A percentile compares a stretch with the other conserved stretches of the same genome.
Evolutionary conservation across 2,113 vertebrate species (phyloP).

Genomic region (Climacteris rufus): DNA sequence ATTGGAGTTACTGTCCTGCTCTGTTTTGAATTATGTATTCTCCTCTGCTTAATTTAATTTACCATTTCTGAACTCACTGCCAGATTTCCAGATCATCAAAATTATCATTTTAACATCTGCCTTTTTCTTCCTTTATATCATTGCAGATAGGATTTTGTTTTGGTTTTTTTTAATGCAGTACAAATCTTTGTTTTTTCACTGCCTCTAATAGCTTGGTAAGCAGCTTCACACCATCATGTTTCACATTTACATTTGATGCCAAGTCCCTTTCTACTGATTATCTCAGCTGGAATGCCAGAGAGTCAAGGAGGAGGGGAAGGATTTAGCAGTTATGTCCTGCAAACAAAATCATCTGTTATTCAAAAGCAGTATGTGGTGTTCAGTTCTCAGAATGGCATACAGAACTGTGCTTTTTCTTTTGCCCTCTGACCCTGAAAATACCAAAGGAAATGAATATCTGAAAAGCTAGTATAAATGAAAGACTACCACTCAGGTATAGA

Average conservation of each 20-base stretch:
- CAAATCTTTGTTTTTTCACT: constrained; percentile 15
- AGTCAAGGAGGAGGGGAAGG: not conserved
- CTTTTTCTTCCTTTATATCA: constrained; percentile 26
- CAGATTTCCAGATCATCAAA: constrained; percentile 13
- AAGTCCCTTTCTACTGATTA: constrained; percentile 64
- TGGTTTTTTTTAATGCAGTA: not conserved
- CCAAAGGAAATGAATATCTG: not conserved
- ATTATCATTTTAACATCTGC: constrained; percentile 38
- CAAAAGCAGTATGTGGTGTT: constrained; percentile 26
- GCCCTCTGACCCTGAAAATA: constrained; percentile 27
- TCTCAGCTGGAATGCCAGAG: constrained; percentile 63
- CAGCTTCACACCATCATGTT: constrained; percentile 37
- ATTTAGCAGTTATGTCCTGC: constrained; percentile 36
- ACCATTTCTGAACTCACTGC: constrained; percentile 11
- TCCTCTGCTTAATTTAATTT: constrained; percentile 54
- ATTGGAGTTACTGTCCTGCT: not conserved
- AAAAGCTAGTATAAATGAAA: not conserved
- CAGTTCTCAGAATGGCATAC: not conserved
- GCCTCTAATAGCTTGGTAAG: constrained; percentile 54
- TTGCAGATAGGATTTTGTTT: constrained; percentile 27
- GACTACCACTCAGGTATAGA: not conserved
- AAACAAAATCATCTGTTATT: constrained; percentile 45
- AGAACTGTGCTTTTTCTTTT: not conserved
- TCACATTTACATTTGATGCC: constrained; percentile 61
- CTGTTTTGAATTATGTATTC: constrained; percentile 36